Percentiles rank a stretch among this genome's conserved stretches.
Conservation (phyloP, 2,888 invertebrate genomes). For the Drosophila borealis region DNA sequence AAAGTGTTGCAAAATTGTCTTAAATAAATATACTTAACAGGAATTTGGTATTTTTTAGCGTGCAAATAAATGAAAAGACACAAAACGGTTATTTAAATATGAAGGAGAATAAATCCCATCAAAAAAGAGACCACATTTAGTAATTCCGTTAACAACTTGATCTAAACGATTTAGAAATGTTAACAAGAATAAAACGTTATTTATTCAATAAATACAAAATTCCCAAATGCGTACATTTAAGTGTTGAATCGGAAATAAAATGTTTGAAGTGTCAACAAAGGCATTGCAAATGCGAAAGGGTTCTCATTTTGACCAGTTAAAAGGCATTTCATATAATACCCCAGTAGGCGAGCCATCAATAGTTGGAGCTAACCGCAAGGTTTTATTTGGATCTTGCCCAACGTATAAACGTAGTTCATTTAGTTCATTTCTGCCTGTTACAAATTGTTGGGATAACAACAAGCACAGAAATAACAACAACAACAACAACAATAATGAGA, state of each 20-base stretch:
- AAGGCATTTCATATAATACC: constrained; percentile 26
- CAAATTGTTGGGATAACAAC: constrained; percentile 41
- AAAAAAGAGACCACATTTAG: no score
- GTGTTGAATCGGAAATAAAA: not conserved
- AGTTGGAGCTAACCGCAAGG: not conserved
- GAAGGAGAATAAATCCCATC: no score
- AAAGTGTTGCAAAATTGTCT: not conserved
- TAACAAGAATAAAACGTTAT: not conserved
- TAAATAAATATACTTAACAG: not conserved
- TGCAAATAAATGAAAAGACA: no score
- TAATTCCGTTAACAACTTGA: no score
- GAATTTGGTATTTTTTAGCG: not conserved
- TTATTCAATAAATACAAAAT: not conserved
- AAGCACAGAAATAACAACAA: constrained; percentile 26
- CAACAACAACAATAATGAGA: constrained; percentile 22
- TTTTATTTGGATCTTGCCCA: not conserved
- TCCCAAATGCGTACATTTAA: not conserved
- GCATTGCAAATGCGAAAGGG: not conserved
- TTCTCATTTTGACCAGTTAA: not conserved
- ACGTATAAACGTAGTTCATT: constrained; percentile 40
- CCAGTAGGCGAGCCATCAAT: constrained; percentile 50
- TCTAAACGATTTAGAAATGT: no score
- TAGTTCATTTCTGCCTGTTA: constrained; percentile 39
- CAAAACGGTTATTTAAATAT: no score
- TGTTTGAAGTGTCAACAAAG: not conserved